phyloP scores from a whole-genome alignment of 2,797 vertebrate species.

The Bryconaethiops microstoma region DNA sequence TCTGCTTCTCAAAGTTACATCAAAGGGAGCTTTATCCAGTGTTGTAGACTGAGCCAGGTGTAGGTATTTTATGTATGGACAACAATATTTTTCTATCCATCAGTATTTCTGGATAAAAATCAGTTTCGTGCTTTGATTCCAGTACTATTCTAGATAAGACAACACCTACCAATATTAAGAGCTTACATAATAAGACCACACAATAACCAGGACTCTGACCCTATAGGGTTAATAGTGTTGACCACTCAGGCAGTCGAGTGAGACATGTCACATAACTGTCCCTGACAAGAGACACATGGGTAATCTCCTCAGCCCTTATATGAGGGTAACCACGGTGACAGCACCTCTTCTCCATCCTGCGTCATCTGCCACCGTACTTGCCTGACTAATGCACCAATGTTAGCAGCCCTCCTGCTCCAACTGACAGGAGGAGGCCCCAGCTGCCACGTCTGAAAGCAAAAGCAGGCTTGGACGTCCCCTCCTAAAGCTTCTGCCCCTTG shows the following conservation, averaged over 20 bases:
- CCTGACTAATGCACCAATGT: not conserved
- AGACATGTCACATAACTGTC: not conserved
- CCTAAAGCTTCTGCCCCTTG: not conserved
- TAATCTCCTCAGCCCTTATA: conserved; percentile 18
- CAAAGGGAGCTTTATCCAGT: too few species aligned
- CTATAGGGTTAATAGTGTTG: conserved; percentile 10
- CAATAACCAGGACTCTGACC: conserved; percentile 1
- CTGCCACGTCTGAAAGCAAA: conserved; percentile 4
- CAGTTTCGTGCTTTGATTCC: not conserved
- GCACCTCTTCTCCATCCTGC: conserved; percentile 7
- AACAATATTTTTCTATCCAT: too few species aligned
- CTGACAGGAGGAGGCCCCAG: conserved; percentile 20
- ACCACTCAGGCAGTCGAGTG: not conserved
- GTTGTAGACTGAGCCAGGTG: too few species aligned
- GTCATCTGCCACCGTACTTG: conserved; percentile 2
- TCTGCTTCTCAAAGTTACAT: too few species aligned
- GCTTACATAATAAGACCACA: not conserved
- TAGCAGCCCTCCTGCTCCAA: not conserved
- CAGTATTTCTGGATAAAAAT: too few species aligned
- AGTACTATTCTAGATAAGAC: not conserved
- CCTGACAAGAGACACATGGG: conserved; percentile 8
- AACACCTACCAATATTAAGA: not conserved
- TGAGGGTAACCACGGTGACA: conserved; percentile 33
- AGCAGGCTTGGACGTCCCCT: not conserved
- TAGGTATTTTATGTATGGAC: too few species aligned